phyloP scores from a whole-genome alignment of 2,113 vertebrate species.

The Pogona vitticeps region DNA sequence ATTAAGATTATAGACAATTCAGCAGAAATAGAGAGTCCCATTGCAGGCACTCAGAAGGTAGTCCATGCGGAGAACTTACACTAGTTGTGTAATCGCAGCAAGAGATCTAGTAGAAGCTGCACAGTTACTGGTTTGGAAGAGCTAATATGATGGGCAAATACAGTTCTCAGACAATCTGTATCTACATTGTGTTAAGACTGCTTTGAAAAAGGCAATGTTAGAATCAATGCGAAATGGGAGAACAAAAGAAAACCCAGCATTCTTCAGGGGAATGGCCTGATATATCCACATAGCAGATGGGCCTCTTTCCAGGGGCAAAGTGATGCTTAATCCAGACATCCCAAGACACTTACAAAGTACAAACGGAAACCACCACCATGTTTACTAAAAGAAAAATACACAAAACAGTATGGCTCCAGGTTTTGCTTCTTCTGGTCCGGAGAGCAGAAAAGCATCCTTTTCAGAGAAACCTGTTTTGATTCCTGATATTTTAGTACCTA shows the following conservation, averaged over 20 bases:
- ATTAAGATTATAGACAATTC: constrained; percentile 16
- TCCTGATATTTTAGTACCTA: neutral
- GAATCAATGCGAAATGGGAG: neutral
- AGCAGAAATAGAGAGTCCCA: constrained; percentile 30
- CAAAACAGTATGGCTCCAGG: neutral
- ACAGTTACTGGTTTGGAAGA: constrained; percentile 3
- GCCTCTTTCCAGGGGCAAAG: neutral
- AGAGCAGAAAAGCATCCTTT: neutral
- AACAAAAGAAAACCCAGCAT: constrained; percentile 2
- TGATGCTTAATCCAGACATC: neutral
- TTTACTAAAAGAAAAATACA: neutral
- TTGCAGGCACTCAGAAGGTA: neutral
- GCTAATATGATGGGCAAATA: neutral
- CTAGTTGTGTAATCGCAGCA: neutral
- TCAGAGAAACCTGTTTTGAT: neutral
- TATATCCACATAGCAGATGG: constrained; percentile 24
- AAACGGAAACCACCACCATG: constrained; percentile 31
- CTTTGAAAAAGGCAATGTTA: constrained; percentile 8
- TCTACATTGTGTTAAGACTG: constrained; percentile 1
- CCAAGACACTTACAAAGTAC: constrained; percentile 15
- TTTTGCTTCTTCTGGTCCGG: constrained; percentile 2
- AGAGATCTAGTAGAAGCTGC: constrained; percentile 7
- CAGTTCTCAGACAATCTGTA: neutral
- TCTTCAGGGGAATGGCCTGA: constrained; percentile 23
- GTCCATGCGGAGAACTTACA: neutral